A percentile compares a stretch with the other conserved stretches of the same genome.
Evolutionary conservation across 2,113 vertebrate genomes (phyloP).

Genomic region (Engraulis encrasicolus): DNA sequence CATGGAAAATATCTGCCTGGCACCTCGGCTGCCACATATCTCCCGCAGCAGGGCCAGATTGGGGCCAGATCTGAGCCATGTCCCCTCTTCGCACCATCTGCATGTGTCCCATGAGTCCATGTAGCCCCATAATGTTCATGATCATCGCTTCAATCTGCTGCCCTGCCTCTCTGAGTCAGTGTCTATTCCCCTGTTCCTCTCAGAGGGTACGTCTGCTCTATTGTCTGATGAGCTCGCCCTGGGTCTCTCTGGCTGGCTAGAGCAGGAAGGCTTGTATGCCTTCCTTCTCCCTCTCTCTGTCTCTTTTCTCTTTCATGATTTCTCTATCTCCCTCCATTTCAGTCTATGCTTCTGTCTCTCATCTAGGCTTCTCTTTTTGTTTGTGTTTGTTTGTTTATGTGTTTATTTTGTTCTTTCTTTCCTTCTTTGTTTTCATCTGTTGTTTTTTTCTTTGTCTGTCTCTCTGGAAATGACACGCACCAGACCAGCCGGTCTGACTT

Average conservation of each 20-base stretch:
- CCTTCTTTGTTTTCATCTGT: too few relatives aligned
- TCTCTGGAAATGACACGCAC: constrained; percentile 2
- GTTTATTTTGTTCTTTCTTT: too few relatives aligned
- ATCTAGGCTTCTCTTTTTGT: background rate
- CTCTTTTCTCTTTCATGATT: background rate
- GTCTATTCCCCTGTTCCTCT: background rate
- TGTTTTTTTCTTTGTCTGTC: background rate
- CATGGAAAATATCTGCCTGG: background rate
- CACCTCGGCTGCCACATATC: background rate
- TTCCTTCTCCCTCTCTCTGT: background rate
- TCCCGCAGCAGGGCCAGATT: background rate
- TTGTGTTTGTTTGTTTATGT: too few relatives aligned
- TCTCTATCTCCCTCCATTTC: too few relatives aligned
- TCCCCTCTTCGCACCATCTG: background rate
- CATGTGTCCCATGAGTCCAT: background rate
- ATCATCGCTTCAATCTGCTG: background rate
- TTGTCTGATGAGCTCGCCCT: background rate
- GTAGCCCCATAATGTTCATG: background rate
- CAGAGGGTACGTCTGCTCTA: background rate
- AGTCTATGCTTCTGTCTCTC: background rate
- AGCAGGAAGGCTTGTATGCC: background rate
- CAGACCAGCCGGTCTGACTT: background rate
- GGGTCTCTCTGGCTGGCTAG: constrained; percentile 6
- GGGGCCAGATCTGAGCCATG: background rate
- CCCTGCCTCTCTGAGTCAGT: background rate